Conservation (phyloP, 2,797 vertebrate genomes). For the Notoglanidium macrostoma region DNA sequence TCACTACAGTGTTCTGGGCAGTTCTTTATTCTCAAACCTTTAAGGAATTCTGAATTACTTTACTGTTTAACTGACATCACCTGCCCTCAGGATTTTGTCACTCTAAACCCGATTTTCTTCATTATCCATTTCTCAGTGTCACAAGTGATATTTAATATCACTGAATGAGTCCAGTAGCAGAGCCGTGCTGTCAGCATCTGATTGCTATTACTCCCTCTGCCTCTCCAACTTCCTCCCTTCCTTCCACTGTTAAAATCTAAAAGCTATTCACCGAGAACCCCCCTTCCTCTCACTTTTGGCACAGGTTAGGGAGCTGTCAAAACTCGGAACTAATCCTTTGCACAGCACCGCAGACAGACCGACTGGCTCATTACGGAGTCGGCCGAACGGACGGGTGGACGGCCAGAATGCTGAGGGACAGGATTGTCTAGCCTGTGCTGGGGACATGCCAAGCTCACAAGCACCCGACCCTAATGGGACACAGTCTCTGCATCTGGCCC, state of each 20-base stretch:
- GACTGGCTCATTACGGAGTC: conserved; percentile 52
- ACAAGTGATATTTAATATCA: conserved; percentile 44
- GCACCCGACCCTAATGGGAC: conserved; percentile 57
- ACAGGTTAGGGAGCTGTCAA: conserved; percentile 76
- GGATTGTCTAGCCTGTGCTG: conserved; percentile 53
- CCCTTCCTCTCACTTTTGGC: conserved; percentile 63
- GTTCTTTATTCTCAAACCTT: background rate
- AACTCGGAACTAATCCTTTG: conserved; percentile 75
- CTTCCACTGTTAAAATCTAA: conserved; percentile 48
- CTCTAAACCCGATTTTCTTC: conserved; percentile 21
- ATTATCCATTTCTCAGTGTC: conserved; percentile 36
- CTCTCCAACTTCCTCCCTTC: conserved; percentile 46
- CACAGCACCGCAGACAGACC: conserved; percentile 43
- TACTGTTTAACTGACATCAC: conserved; percentile 13
- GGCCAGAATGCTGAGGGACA: conserved; percentile 48
- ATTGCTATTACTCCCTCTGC: conserved; percentile 54
- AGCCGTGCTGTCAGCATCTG: conserved; percentile 54
- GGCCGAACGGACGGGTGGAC: conserved; percentile 45
- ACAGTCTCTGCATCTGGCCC: conserved; percentile 78
- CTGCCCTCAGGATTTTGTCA: conserved; percentile 25
- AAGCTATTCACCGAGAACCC: conserved; percentile 34
- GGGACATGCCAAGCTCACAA: conserved; percentile 51
- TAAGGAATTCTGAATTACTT: background rate
- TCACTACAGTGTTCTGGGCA: background rate
- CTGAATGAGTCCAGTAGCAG: conserved; percentile 48